These are phyloP conservation scores for Damaliscus lunatus DNA, from an alignment of 2,113 vertebrate genomes.

Conservation along the genomic window DNA sequence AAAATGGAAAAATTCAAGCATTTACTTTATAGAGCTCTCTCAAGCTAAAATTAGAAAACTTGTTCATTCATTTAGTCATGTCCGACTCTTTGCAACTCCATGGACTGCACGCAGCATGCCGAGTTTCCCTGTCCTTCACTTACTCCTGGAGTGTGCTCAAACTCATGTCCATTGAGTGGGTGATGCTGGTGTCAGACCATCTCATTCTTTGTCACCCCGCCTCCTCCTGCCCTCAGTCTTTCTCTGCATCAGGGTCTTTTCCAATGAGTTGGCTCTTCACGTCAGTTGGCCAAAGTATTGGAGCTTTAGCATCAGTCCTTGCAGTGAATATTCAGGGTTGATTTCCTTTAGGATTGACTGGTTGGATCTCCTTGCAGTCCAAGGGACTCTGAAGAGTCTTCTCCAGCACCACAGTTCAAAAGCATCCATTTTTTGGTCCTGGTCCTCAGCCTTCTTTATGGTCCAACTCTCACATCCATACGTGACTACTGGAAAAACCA, in stretches of 20 bases:
- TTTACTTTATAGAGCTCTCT: background rate
- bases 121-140: background rate
- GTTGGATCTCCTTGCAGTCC: background rate
- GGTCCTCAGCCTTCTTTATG: background rate
- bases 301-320: background rate
- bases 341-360: background rate
- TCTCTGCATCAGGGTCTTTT: background rate
- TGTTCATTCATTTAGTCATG: background rate
- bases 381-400: background rate
- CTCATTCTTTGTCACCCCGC: background rate
- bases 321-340: background rate
- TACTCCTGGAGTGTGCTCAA: background rate
- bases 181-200: background rate
- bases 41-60: background rate
- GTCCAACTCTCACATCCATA: background rate
- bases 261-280: background rate
- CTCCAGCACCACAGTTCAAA: background rate
- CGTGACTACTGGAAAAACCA: background rate
- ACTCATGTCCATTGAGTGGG: background rate
- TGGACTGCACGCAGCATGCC: background rate
- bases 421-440: background rate
- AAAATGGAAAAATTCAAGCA: background rate
- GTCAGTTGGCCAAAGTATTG: background rate
- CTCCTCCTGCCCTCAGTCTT: background rate
- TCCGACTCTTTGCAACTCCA: background rate